Conservation (phyloP, 2,797 vertebrate species). For the Buceros bicornis region DNA sequence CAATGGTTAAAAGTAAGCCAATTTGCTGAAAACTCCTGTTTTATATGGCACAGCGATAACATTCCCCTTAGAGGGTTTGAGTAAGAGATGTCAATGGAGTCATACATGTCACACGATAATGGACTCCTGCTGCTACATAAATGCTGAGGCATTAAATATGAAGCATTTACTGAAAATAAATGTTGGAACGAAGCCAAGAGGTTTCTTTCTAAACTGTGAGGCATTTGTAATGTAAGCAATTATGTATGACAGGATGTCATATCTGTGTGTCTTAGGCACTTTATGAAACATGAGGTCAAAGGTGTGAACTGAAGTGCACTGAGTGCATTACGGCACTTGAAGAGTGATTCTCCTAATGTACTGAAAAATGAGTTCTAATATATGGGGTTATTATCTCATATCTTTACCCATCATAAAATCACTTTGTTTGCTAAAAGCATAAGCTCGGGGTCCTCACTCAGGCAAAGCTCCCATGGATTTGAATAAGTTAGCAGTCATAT, state of each 20-base stretch:
- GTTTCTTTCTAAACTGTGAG: conserved; percentile 28
- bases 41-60: not conserved
- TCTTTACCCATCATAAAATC: conserved; percentile 20
- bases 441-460: not conserved
- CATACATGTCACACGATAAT: not conserved
- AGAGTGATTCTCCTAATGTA: not conserved
- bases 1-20: not conserved
- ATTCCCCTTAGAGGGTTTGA: not conserved
- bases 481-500: not conserved
- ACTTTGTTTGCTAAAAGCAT: conserved; percentile 25
- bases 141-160: conserved; percentile 33
- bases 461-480: not conserved
- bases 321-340: not conserved
- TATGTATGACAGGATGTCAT: conserved; percentile 43
- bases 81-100: conserved; percentile 31
- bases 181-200: conserved; percentile 33
- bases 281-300: conserved; percentile 41
- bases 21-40: conserved; percentile 18
- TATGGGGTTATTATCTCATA: not conserved
- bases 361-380: not conserved
- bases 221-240: conserved; percentile 26
- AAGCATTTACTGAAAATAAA: conserved; percentile 33
- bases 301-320: not conserved
- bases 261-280: conserved; percentile 42
- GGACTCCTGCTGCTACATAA: conserved; percentile 32